Evolutionary conservation across 2,113 vertebrate species (phyloP).

Genomic region (Cynocephalus volans): DNA sequence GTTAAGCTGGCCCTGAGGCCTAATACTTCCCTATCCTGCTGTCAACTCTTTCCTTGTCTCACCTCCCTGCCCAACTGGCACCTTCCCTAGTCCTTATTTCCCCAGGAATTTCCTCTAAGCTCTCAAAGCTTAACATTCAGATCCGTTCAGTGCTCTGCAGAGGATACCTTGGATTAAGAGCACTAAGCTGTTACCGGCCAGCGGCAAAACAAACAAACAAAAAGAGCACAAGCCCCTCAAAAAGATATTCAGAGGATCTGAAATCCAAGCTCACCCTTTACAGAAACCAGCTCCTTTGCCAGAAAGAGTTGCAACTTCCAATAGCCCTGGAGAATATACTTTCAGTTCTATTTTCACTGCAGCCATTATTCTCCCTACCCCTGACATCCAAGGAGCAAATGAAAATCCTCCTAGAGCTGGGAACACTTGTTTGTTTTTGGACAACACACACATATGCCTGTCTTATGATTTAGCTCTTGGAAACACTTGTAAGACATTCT

Average conservation of each 20-base stretch:
- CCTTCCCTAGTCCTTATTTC: neutral
- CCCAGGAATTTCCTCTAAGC: neutral
- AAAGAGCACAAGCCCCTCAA: neutral
- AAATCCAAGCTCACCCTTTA: neutral
- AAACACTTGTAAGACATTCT: neutral
- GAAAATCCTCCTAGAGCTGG: neutral
- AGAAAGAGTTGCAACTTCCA: neutral
- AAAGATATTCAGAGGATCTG: neutral
- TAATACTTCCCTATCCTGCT: no score
- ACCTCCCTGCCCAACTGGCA: neutral
- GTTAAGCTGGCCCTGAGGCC: no score
- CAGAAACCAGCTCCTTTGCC: neutral
- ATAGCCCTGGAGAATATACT: neutral
- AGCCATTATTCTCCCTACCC: no score
- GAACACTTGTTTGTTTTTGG: neutral
- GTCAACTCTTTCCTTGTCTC: fast-evolving
- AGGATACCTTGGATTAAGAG: neutral
- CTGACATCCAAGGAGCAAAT: neutral
- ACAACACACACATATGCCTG: neutral
- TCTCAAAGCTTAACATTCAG: fast-evolving
- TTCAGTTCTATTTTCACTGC: neutral
- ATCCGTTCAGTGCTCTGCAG: neutral
- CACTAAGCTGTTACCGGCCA: no score
- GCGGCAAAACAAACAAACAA: no score
- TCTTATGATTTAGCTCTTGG: neutral